Percentiles rank a stretch among this genome's conserved stretches.
phyloP scores from a whole-genome alignment of 2,797 vertebrate genomes.

The Propithecus deckenii region DNA sequence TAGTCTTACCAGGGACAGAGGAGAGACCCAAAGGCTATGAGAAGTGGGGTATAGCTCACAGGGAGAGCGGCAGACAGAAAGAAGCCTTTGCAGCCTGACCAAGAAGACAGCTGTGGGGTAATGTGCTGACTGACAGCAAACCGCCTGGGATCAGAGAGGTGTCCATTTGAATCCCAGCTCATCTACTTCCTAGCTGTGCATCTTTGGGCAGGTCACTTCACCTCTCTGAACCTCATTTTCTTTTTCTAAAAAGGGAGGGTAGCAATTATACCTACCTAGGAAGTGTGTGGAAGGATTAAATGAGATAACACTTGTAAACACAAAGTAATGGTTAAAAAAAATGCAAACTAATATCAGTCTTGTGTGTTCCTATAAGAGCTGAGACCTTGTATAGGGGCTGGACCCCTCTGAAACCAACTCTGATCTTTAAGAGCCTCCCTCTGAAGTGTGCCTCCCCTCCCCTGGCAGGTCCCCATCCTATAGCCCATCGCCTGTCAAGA shows the following conservation, averaged over 20 bases:
- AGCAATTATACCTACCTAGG: not conserved
- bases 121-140: not conserved
- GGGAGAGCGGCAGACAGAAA: not conserved
- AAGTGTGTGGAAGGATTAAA: not conserved
- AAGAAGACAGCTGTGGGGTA: not conserved
- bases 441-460: not conserved
- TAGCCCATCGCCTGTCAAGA: conserved; percentile 93
- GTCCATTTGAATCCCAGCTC: not conserved
- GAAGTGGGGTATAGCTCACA: not conserved
- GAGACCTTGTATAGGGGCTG: not conserved
- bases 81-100: not conserved
- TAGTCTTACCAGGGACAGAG: not conserved
- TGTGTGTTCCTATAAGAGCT: not conserved
- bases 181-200: not conserved
- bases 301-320: not conserved
- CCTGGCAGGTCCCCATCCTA: conserved; percentile 91
- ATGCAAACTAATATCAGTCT: not conserved
- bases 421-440: not conserved
- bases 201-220: not conserved
- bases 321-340: not conserved
- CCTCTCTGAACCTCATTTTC: not conserved
- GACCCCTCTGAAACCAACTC: not conserved
- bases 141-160: not conserved
- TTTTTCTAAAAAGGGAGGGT: not conserved
- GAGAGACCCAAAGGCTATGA: not conserved